Conservation (phyloP, 2,113 vertebrate species). For the Ifrita kowaldi region DNA sequence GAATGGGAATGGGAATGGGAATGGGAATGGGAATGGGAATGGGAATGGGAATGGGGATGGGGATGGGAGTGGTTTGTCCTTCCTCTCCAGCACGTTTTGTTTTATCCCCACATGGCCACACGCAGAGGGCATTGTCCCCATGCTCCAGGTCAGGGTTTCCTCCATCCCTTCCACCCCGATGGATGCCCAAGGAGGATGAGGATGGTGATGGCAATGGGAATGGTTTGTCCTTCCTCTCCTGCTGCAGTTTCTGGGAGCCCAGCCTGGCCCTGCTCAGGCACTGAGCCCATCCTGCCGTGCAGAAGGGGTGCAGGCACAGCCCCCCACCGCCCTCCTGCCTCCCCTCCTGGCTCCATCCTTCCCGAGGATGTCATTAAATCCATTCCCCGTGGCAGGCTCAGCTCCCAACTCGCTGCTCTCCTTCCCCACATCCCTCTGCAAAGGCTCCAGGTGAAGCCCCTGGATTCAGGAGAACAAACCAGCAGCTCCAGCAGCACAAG, state of each 20-base stretch:
- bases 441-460: background rate
- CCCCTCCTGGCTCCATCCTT: background rate
- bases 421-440: background rate
- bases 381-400: background rate
- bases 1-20: background rate
- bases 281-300: fast-evolving
- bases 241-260: background rate
- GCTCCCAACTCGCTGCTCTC: background rate
- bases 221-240: background rate
- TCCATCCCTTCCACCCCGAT: fast-evolving
- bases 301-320: background rate
- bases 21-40: too few species aligned
- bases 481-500: background rate
- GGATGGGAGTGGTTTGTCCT: background rate
- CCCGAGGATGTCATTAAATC: fast-evolving
- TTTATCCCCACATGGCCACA: background rate
- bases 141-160: background rate
- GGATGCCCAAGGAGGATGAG: background rate
- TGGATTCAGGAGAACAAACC: background rate
- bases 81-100: background rate
- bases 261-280: background rate
- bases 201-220: background rate
- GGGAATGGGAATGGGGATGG: too few species aligned
- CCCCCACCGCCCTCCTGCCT: background rate
- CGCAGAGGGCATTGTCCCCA: background rate